Evolutionary conservation across 2,888 invertebrate genomes (phyloP), one percentile per base, ranked within the genome.

Genomic region (Ectemnius lituratus): DNA sequence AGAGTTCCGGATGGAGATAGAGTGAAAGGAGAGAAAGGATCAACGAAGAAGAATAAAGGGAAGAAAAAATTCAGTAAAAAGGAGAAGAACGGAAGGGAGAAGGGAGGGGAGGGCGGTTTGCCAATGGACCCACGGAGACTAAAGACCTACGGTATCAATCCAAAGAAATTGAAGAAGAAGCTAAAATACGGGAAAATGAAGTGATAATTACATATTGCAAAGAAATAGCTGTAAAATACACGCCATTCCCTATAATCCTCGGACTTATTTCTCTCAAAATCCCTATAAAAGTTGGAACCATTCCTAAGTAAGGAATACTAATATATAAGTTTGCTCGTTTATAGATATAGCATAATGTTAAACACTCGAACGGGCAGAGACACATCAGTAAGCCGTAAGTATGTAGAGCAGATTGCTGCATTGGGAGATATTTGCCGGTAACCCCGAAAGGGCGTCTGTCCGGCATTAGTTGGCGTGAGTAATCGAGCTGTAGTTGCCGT

Each of bases 91-190:
- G 28, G 62, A 37, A 57, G 64, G 28, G 56, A 57, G 14, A n/a
- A 46, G 14, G 62, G 69, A 0, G 70, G 66, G n/a, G 70, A 82
- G 49, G 75, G 79, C 59, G 72, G 88, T n/a, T 69, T 82, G 20
- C 76, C 83, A 1, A 68, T 89, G 63, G 87, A 96, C 2, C 96
- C 97, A 90, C 95, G 96, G 80, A 93, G 99, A 79, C 92, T 99
- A 8, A 94, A 95, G 87, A 98, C 98, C 0, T 99, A 97, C 89
- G 98, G 98, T 67, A 94, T 98, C 52, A 98, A 97, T 92, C 97
- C 97, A 0, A 97, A 96, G 86, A 97, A 97, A 88, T 97, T 95
- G 85, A 95, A 94, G 87, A 95, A 95, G 86, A 95, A 95, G 90
- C 91, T 95, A 79, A 95, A 94, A 88, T 95, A 95, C 82, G 93